phyloP scores from a whole-genome alignment of 2,888 invertebrate species.

The Lasioglossum malachurum region DNA sequence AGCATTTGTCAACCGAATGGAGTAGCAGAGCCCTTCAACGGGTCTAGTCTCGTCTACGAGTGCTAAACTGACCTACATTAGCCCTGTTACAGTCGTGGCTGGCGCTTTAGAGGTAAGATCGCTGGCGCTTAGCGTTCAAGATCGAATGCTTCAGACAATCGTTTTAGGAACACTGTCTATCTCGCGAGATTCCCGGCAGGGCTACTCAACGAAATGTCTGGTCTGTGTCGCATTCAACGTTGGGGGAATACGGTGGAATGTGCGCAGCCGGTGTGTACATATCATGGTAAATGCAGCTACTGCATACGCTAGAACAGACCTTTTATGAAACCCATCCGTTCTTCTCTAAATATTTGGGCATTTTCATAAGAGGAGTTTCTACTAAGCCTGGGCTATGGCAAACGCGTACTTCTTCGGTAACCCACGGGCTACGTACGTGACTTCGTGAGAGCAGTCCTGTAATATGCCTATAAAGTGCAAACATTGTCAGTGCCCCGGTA shows the following conservation, averaged over 20 bases:
- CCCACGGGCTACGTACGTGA: conserved; percentile 52
- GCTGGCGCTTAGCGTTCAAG: background rate
- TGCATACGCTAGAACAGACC: conserved; percentile 52
- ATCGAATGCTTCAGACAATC: conserved; percentile 13
- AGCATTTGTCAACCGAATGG: background rate
- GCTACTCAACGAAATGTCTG: conserved; percentile 53
- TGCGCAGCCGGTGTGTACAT: conserved; percentile 37
- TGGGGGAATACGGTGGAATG: conserved; percentile 17
- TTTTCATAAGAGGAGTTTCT: conserved; percentile 63
- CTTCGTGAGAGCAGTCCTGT: conserved; percentile 58
- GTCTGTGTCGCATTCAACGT: conserved; percentile 29
- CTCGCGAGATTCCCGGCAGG: conserved; percentile 35
- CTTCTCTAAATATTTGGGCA: conserved; percentile 70
- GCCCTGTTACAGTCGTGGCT: background rate
- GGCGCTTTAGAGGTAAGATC: background rate
- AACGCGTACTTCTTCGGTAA: conserved; percentile 55
- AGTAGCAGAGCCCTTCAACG: background rate
- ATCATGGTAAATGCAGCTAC: conserved; percentile 53
- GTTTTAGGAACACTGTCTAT: conserved; percentile 18
- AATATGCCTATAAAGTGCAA: conserved; percentile 68
- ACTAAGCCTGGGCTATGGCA: conserved; percentile 48
- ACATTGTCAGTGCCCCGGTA: conserved; percentile 25
- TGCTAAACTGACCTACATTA: background rate
- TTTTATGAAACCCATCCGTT: conserved; percentile 66
- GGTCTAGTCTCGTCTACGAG: background rate